These are phyloP conservation scores for Bothrops jararaca DNA, from an alignment of 2,113 vertebrate species.

Conservation along the genomic window DNA sequence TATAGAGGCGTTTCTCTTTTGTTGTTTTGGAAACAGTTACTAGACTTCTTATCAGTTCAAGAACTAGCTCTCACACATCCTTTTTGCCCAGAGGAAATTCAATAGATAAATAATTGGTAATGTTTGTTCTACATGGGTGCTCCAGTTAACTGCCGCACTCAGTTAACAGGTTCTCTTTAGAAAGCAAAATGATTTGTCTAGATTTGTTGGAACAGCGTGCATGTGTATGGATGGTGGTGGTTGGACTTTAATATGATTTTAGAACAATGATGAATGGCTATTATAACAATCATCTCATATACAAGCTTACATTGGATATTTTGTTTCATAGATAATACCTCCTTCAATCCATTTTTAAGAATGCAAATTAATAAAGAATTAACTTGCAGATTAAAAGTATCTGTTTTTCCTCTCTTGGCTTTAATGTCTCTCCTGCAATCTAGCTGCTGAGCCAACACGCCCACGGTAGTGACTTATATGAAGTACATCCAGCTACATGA, in stretches of 20 bases:
- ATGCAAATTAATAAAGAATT: not conserved
- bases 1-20: not conserved
- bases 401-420: not conserved
- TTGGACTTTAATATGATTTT: not conserved
- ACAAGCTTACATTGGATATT: not conserved
- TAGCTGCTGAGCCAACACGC: not conserved
- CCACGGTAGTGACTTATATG: not conserved
- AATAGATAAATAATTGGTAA: not conserved
- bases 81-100: not conserved
- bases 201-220: not conserved
- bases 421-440: not conserved
- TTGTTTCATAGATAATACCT: not conserved
- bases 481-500: slow-evolving; percentile 20
- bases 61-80: not conserved
- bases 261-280: not conserved
- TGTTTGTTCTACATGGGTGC: not conserved
- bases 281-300: not conserved
- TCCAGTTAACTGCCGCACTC: not conserved
- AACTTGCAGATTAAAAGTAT: not conserved
- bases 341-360: not conserved
- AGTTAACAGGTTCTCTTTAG: not conserved
- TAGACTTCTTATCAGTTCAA: not conserved
- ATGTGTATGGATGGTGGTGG: not conserved
- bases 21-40: not conserved
- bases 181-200: not conserved